These are phyloP conservation scores for Nymphalis urticae DNA, from an alignment of 2,888 invertebrate species.

Conservation along the genomic window DNA sequence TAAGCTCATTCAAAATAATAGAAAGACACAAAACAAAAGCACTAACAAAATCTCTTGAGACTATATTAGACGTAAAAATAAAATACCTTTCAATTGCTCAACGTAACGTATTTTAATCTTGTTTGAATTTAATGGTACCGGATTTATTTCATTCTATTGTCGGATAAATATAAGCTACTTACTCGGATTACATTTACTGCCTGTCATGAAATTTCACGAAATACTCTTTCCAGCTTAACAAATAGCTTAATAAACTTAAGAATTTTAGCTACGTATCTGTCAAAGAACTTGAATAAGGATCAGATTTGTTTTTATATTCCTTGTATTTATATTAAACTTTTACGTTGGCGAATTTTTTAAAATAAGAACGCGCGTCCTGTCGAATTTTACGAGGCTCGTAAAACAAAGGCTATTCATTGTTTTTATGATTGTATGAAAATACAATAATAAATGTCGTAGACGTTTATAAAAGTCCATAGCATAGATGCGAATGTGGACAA, in stretches of 20 bases:
- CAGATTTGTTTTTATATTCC: conserved; percentile 6
- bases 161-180: conserved; percentile 6
- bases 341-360: conserved; percentile 3
- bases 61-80: no score
- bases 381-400: conserved; percentile 30
- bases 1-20: no score
- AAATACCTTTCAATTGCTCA: no score
- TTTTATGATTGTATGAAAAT: conserved; percentile 29
- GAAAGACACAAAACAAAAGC: no score
- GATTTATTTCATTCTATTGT: conserved; percentile 3
- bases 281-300: conserved; percentile 20
- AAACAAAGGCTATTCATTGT: conserved; percentile 32
- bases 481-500: not conserved
- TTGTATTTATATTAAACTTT: conserved; percentile 7
- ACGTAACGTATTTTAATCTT: not conserved
- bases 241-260: conserved; percentile 26
- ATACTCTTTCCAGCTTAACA: conserved; percentile 9
- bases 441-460: conserved; percentile 31
- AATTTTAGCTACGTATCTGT: conserved; percentile 16
- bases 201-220: conserved; percentile 1
- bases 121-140: not conserved
- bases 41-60: no score
- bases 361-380: conserved; percentile 18
- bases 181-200: conserved; percentile 1
- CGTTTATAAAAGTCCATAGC: conserved; percentile 8